A percentile compares a stretch with the other conserved stretches of the same genome.
Evolutionary conservation across 2,113 vertebrate species (phyloP).

Genomic region (Garra rufa): DNA sequence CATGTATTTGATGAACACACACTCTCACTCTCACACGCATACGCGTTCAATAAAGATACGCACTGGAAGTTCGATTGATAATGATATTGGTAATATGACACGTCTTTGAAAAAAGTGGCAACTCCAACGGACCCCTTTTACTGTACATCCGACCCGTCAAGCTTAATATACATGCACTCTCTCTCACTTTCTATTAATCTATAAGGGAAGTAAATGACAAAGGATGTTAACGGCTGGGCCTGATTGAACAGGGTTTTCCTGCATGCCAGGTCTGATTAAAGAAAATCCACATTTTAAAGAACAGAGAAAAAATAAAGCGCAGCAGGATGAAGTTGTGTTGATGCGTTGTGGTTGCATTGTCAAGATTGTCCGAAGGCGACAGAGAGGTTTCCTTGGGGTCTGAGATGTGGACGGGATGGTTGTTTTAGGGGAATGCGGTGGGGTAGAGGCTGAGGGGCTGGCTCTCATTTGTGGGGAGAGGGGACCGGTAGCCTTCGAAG

Average conservation of each 20-base stretch:
- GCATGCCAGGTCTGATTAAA: slow-evolving; percentile 23
- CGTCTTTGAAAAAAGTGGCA: slow-evolving; percentile 8
- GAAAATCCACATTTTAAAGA: slow-evolving; percentile 10
- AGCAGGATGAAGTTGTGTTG: not conserved
- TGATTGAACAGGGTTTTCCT: slow-evolving; percentile 14
- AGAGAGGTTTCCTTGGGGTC: slow-evolving; percentile 11
- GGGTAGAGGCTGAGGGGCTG: slow-evolving; percentile 98
- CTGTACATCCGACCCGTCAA: not conserved
- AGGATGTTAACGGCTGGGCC: slow-evolving; percentile 6
- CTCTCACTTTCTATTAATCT: not conserved
- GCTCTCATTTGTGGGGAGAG: slow-evolving; percentile 94
- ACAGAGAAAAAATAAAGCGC: not conserved
- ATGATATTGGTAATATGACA: slow-evolving; percentile 23
- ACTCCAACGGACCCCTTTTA: not conserved
- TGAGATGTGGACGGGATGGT: not conserved
- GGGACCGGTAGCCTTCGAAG: slow-evolving; percentile 94
- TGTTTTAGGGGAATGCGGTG: slow-evolving; percentile 84
- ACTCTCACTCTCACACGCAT: not conserved
- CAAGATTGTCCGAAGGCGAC: slow-evolving; percentile 29
- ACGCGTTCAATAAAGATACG: not conserved
- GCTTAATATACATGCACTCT: slow-evolving; percentile 7
- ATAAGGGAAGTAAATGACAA: not conserved
- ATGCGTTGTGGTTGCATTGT: not conserved
- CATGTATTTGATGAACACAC: slow-evolving; percentile 1
- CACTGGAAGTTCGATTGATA: slow-evolving; percentile 13